These are phyloP conservation scores for Rhyacichthys aspro DNA, from an alignment of 2,797 vertebrate species.

Conservation along the genomic window DNA sequence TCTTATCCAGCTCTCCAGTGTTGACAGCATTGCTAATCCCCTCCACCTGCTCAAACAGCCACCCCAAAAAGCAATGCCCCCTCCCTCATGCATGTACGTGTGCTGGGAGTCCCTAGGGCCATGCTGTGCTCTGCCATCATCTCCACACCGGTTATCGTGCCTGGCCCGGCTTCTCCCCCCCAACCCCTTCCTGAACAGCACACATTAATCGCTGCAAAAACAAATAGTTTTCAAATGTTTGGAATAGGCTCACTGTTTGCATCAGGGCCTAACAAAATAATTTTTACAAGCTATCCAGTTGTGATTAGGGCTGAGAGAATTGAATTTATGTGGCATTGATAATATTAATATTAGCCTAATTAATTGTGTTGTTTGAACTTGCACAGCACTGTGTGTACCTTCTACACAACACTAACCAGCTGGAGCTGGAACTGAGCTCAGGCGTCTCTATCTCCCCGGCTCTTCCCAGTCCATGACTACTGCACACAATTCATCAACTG, in stretches of 20 bases:
- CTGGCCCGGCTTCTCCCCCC: slow-evolving; percentile 70
- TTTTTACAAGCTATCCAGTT: slow-evolving; percentile 89
- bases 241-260: slow-evolving; percentile 85
- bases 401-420: slow-evolving; percentile 82
- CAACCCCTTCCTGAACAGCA: slow-evolving; percentile 61
- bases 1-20: slow-evolving; percentile 92
- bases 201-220: slow-evolving; percentile 84
- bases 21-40: slow-evolving; percentile 98
- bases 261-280: slow-evolving; percentile 86
- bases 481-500: slow-evolving; percentile 81
- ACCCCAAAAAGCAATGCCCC: slow-evolving; percentile 73
- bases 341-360: slow-evolving; percentile 91
- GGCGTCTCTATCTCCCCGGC: slow-evolving; percentile 75
- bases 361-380: slow-evolving; percentile 88
- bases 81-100: slow-evolving; percentile 67
- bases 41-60: slow-evolving; percentile 98
- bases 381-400: slow-evolving; percentile 79
- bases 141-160: slow-evolving; percentile 79
- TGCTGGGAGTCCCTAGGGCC: slow-evolving; percentile 76
- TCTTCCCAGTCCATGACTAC: slow-evolving; percentile 79
- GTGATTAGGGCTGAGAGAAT: slow-evolving; percentile 87
- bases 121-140: slow-evolving; percentile 64
- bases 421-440: slow-evolving; percentile 78
- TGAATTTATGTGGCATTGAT: slow-evolving; percentile 87
- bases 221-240: slow-evolving; percentile 89